Conservation (phyloP, 2,113 vertebrate species). For the Solea senegalensis region DNA sequence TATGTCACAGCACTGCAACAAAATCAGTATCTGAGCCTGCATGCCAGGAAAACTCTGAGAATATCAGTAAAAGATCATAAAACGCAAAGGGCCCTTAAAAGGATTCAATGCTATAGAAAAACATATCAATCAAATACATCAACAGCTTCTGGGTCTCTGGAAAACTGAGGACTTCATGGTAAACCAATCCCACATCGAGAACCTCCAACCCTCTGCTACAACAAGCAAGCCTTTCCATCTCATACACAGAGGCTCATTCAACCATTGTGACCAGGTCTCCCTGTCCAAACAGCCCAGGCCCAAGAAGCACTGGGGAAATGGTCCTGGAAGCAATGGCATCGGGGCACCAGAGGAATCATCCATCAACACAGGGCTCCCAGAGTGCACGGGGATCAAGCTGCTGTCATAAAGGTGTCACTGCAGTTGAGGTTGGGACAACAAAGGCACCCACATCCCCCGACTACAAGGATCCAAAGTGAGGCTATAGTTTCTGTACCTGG, state of each 20-base stretch:
- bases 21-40: not conserved
- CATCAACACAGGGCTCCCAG: constrained; percentile 61
- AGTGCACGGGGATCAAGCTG: constrained; percentile 46
- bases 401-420: constrained; percentile 67
- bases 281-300: constrained; percentile 49
- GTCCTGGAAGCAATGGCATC: constrained; percentile 37
- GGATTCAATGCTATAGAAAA: constrained; percentile 21
- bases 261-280: constrained; percentile 35
- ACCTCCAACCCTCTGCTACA: constrained; percentile 14
- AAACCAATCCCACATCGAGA: constrained; percentile 39
- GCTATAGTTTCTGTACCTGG: constrained; percentile 18
- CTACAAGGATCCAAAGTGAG: constrained; percentile 22
- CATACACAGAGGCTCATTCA: constrained; percentile 46
- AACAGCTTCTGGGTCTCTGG: constrained; percentile 23
- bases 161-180: constrained; percentile 39
- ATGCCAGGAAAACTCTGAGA: constrained; percentile 7
- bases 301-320: constrained; percentile 35
- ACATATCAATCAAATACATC: constrained; percentile 49
- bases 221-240: constrained; percentile 36
- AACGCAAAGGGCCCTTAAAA: constrained; percentile 16
- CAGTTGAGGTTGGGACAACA: constrained; percentile 39
- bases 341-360: constrained; percentile 51
- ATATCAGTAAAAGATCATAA: constrained; percentile 9
- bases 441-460: constrained; percentile 50
- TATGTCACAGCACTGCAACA: not conserved